Evolutionary conservation across 2,888 invertebrate species (phyloP).

Genomic region (Ectemnius lituratus): DNA sequence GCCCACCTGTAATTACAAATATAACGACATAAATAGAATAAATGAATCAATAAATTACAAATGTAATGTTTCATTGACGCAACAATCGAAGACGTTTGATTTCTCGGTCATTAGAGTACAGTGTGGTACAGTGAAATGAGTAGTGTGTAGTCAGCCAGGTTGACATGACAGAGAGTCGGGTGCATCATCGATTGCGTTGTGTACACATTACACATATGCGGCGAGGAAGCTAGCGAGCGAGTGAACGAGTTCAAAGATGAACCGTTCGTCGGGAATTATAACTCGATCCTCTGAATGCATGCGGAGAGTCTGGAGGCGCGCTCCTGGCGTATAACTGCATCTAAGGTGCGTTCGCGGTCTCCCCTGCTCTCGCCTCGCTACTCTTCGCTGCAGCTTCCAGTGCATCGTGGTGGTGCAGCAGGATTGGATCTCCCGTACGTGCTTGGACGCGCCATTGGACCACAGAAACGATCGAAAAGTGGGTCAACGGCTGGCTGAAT

Average conservation of each 20-base stretch:
- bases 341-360: slow-evolving; percentile 41
- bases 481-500: slow-evolving; percentile 67
- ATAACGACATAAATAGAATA: too few species aligned
- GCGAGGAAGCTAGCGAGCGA: too few species aligned
- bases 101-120: too few species aligned
- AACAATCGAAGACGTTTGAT: too few species aligned
- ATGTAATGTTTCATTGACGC: too few species aligned
- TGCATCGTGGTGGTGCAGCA: slow-evolving; percentile 13
- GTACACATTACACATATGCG: too few species aligned
- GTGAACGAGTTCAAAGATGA: not conserved
- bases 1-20: too few species aligned
- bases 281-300: slow-evolving; percentile 9
- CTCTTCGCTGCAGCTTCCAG: slow-evolving; percentile 26
- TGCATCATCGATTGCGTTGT: too few species aligned
- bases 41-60: too few species aligned
- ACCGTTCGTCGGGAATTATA: slow-evolving; percentile 17
- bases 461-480: slow-evolving; percentile 63
- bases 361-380: not conserved
- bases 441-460: slow-evolving; percentile 51
- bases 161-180: too few species aligned
- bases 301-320: slow-evolving; percentile 26
- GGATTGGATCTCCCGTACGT: slow-evolving; percentile 47
- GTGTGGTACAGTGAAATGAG: too few species aligned
- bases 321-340: slow-evolving; percentile 40
- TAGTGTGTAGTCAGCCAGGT: too few species aligned